Conservation (phyloP, 2,888 invertebrate genomes). For the Pseudanteris insignis region DNA sequence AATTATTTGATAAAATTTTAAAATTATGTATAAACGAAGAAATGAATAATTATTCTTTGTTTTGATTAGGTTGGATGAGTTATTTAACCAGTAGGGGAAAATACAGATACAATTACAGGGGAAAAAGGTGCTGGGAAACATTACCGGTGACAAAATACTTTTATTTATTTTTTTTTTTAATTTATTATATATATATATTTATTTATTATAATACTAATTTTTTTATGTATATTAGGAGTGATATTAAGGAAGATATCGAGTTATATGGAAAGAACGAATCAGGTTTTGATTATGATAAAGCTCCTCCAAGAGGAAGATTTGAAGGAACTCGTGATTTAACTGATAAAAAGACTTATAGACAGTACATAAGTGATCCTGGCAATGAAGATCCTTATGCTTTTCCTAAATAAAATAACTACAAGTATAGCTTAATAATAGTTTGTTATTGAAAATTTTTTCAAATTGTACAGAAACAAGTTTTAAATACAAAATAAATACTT, state of each 20-base stretch:
- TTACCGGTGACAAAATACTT: constrained; percentile 67
- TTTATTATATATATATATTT: too few relatives aligned
- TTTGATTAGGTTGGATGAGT: constrained; percentile 76
- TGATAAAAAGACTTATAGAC: constrained; percentile 69
- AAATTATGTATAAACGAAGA: too few relatives aligned
- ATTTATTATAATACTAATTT: too few relatives aligned
- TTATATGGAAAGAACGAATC: constrained; percentile 72
- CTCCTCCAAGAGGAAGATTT: constrained; percentile 82
- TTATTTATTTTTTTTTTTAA: background rate
- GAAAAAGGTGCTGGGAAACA: constrained; percentile 78
- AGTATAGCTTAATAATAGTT: constrained; percentile 11
- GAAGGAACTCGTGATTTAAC: constrained; percentile 85
- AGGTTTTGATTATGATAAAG: constrained; percentile 79
- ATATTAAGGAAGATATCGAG: constrained; percentile 74
- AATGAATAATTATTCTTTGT: background rate
- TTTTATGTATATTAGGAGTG: constrained; percentile 69
- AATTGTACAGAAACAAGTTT: constrained; percentile 31
- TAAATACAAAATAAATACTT: constrained; percentile 38
- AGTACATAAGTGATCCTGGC: constrained; percentile 69
- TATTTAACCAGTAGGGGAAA: constrained; percentile 83
- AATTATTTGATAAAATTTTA: too few relatives aligned
- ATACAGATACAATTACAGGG: constrained; percentile 86
- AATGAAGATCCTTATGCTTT: constrained; percentile 78
- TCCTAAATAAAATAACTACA: constrained; percentile 23
- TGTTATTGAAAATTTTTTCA: constrained; percentile 11